Evolutionary conservation across 2,113 vertebrate species (phyloP), one percentile per base, ranked within the genome.

Genomic region (Hyperoodon ampullatus): DNA sequence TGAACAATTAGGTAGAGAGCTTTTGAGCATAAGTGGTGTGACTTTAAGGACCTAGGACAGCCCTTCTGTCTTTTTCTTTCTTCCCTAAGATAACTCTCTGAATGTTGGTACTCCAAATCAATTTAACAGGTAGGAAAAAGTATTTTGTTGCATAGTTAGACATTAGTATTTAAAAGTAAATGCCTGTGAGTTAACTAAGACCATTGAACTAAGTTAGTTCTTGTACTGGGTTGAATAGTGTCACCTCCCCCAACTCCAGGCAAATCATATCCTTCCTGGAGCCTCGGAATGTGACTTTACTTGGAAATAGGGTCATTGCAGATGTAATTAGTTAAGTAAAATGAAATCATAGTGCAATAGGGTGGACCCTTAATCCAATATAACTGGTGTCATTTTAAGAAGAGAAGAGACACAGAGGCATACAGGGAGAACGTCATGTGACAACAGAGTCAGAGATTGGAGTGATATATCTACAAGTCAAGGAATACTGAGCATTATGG

Each of bases 1-100:
- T 11, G 42, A 91, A 88, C 71, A 89, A 75, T 88, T 88, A 94
- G n/a, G 16, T 61, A 71, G 55, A 91, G 24, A 88, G 26, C 14
- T 21, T 88, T 78, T 83, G 63, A 50, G 33, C 12, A 63, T 14
- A 78, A 24, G 42, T 8, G 15, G 1, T 72, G 3, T 55, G 16
- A 58, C 63, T 90, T 94, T 78, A 78, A 88, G 35, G 9, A 90
- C 14, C 42, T 71, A 35, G 9, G 18, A 42, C 5, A 47, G 4
- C 2, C 18, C 24, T 28, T 90, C n/a, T 94, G 4, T 24, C 44
- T 23, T 86, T 86, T 85, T 61, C 44, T 80, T 88, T 86, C 50
- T 75, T 15, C 8, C 10, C 18, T 83, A 39, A 82, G 35, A 58
- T 61, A 53, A 61, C 3, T 42, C 14, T 33, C 2, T 75, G 53